These are phyloP conservation scores for Euleptes europaea DNA, from an alignment of 2,113 vertebrate genomes.

Conservation along the genomic window DNA sequence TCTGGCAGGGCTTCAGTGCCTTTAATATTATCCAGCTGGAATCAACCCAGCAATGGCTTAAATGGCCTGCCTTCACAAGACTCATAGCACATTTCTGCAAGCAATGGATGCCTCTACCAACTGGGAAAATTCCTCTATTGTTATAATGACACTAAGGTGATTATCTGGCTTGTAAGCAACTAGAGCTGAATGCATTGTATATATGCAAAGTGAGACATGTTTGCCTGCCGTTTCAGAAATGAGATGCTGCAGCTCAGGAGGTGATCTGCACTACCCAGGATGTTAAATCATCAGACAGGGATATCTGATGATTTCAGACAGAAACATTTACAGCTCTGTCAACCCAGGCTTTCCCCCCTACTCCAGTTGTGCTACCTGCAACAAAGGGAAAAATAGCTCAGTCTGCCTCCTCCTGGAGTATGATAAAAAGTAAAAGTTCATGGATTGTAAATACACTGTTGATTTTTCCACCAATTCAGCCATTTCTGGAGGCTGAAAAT, in stretches of 20 bases:
- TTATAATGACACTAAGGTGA: constrained; percentile 28
- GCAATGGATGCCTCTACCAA: neutral
- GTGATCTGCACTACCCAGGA: constrained; percentile 17
- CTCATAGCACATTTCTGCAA: neutral
- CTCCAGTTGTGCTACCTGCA: neutral
- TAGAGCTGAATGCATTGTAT: constrained; percentile 5
- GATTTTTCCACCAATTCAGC: too few relatives aligned
- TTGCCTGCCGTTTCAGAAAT: constrained; percentile 41
- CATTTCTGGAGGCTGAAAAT: too few relatives aligned
- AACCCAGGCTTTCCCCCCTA: neutral
- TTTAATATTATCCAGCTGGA: neutral
- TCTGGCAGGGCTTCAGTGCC: neutral
- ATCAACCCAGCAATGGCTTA: neutral
- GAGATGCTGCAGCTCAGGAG: constrained; percentile 26
- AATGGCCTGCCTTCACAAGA: neutral
- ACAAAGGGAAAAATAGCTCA: neutral
- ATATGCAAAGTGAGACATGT: constrained; percentile 1
- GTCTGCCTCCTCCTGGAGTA: neutral
- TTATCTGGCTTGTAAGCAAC: constrained; percentile 28
- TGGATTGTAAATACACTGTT: too few relatives aligned
- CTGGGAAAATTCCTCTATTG: constrained; percentile 10
- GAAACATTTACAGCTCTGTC: constrained; percentile 1
- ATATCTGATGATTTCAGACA: constrained; percentile 26
- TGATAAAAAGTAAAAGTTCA: neutral
- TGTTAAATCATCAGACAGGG: neutral